Base-by-base conservation (phyloP, 2,113 vertebrate species). In the Trogon melanurus region DNA sequence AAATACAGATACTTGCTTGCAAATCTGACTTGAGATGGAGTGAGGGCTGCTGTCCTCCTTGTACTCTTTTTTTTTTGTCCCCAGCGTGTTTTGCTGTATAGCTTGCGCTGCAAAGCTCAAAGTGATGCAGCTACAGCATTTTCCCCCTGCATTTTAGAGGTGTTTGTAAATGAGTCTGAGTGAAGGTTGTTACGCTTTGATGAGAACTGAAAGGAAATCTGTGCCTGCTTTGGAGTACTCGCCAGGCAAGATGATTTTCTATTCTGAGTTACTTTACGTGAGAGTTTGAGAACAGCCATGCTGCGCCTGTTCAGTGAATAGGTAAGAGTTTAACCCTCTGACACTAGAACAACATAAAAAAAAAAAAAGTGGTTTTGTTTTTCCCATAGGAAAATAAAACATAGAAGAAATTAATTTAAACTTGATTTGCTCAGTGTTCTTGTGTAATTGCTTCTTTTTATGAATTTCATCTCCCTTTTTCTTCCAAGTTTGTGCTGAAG, bases 401-500 rank as follows among this genome's bases (percentile, higher is more conserved):
- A 13, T 2, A 48, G 36, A 51, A 51, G 65, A 71, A 80, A 65
- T 10, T 4, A 91, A 91, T 95, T 82, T 29, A 70, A 88, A 81
- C 36, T 32, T 12, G 57, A 29, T 94, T 92, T 56, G 23, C 64
- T 91, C 79, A n/a, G 32, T 71, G 27, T 78, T 81, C 36, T 67
- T 29, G 8, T 34, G 60, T 84, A 78, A 73, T 38, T 54, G 20
- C 41, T 76, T 25, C 19, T 64, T 84, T 90, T 76, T 79, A 88
- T 61, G 85, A 70, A 70, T 88, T 30, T 75, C 45, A 5, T 69
- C 51, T 88, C 32, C 85, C 26, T 78, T 72, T 95, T 79, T 91
- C 80, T 96, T 81, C 78, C 78, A 94, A 99, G 99, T 99, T 86
- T 99, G 99, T 98, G 99, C 99, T 34, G 99, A 99, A 97, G 98